Evolutionary conservation across 2,113 vertebrate genomes (phyloP).

Genomic region (Heptranchias perlo): DNA sequence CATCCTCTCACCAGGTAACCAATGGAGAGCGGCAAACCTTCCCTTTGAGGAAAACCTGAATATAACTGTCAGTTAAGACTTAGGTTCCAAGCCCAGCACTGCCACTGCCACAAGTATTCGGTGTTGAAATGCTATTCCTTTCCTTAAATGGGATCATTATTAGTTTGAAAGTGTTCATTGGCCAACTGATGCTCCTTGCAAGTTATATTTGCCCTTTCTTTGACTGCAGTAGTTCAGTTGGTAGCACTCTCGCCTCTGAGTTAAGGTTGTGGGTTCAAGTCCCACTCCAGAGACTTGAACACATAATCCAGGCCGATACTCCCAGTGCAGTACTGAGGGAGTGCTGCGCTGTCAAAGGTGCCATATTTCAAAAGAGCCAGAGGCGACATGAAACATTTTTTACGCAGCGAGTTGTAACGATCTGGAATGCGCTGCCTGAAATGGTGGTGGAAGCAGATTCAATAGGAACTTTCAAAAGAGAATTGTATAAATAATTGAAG

Average conservation of each 20-base stretch:
- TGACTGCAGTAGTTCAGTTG: neutral
- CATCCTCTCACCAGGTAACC: neutral
- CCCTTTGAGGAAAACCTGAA: neutral
- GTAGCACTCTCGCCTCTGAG: neutral
- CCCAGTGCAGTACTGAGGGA: neutral
- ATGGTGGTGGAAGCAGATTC: no score
- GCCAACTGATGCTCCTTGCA: neutral
- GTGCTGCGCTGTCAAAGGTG: neutral
- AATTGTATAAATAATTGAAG: no score
- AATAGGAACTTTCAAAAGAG: no score
- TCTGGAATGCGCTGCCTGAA: no score
- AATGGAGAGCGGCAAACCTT: neutral
- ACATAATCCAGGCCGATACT: neutral
- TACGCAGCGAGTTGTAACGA: no score
- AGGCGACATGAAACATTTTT: no score
- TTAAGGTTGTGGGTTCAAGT: neutral
- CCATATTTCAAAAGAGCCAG: no score
- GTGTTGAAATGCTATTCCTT: neutral
- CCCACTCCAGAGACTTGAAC: neutral
- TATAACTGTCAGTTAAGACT: neutral
- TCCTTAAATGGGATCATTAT: neutral
- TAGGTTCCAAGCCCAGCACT: neutral
- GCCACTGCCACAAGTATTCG: neutral
- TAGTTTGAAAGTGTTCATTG: neutral
- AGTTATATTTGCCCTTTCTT: neutral